Base-by-base conservation (phyloP, 2,113 vertebrate species). In the Heterotis niloticus region DNA sequence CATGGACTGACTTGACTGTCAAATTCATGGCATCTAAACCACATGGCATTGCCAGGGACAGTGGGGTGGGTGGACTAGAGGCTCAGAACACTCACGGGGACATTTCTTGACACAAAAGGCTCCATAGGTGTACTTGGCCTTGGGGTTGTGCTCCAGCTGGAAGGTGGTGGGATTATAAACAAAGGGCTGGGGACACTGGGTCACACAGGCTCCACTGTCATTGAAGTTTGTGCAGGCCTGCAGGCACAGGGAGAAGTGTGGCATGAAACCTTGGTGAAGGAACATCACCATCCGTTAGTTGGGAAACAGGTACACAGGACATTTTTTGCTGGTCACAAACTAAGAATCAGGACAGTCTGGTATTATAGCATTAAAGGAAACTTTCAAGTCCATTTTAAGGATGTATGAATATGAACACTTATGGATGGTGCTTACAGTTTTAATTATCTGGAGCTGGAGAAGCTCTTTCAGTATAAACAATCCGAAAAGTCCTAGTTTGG, bases 171-270 rank as follows among this genome's bases (percentile, higher is more conserved):
- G 96, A 85, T 98, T 99, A 91, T 99, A 99, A 34, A 99, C 94
- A 12, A 97, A 97, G 10, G 96, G 97, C 89, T 97, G 95, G 9
- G 98, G 98, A 78, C 98, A 99, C 82, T 99, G 98, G 0, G 96
- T 99, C 83, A 99, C 97, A 87, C 98, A 99, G 0, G 97, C 95
- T 9, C 98, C 98, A 0, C 97, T 99, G 88, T 99, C 98, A 78
- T 99, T 99, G 90, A 99, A 99, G 89, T 98, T 99, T 89, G 96
- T 98, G 79, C 98, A 99, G n/a, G 98, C 96, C 98, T 99, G 84
- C 0, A 66, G 84, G 74, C 68, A 81, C 28, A 77, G 52, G 14
- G 67, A 20, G 3, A 68, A 2, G 3, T 7, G 34, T 44, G 34
- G 7, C 14, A 4, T 4, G 4, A 62, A 0, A 20, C 5, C 12